These are phyloP conservation scores for Rana temporaria DNA, from an alignment of 2,113 vertebrate species.

Conservation along the genomic window DNA sequence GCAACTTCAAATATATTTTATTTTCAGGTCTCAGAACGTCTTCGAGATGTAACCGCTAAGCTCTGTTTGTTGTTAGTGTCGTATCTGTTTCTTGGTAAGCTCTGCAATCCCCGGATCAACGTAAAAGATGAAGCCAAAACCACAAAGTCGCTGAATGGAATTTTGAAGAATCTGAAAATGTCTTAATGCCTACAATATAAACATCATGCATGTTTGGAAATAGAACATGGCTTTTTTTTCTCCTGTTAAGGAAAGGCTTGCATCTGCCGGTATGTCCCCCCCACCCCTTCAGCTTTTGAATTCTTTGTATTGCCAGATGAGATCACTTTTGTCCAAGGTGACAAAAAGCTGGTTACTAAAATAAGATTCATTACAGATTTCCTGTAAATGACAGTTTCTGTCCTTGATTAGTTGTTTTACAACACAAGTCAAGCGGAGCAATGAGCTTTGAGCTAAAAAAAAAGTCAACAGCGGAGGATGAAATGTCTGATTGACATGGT, in stretches of 20 bases:
- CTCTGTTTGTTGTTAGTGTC: slow-evolving; percentile 34
- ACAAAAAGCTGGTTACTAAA: slow-evolving; percentile 16
- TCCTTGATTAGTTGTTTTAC: background rate
- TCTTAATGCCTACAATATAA: slow-evolving; percentile 18
- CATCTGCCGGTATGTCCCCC: background rate
- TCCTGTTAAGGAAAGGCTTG: slow-evolving; percentile 39
- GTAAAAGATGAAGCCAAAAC: slow-evolving; percentile 13
- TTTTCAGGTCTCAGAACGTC: slow-evolving; percentile 27
- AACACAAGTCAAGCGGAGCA: background rate
- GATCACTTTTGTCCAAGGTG: slow-evolving; percentile 9
- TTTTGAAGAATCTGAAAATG: slow-evolving; percentile 39
- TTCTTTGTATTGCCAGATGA: background rate
- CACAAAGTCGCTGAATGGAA: slow-evolving; percentile 38
- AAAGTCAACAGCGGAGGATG: no score
- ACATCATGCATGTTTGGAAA: slow-evolving; percentile 30
- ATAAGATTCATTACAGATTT: background rate
- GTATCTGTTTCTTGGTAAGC: slow-evolving; percentile 42
- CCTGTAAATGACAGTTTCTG: background rate
- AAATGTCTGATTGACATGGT: no score
- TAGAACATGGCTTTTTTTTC: slow-evolving; percentile 25
- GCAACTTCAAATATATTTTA: slow-evolving; percentile 13
- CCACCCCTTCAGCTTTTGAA: background rate
- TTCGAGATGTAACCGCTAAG: slow-evolving; percentile 39
- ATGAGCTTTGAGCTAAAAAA: no score
- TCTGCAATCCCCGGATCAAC: background rate